phyloP scores from a whole-genome alignment of 1,140 invertebrate genomes.

The Spodoptera frugiperda region DNA sequence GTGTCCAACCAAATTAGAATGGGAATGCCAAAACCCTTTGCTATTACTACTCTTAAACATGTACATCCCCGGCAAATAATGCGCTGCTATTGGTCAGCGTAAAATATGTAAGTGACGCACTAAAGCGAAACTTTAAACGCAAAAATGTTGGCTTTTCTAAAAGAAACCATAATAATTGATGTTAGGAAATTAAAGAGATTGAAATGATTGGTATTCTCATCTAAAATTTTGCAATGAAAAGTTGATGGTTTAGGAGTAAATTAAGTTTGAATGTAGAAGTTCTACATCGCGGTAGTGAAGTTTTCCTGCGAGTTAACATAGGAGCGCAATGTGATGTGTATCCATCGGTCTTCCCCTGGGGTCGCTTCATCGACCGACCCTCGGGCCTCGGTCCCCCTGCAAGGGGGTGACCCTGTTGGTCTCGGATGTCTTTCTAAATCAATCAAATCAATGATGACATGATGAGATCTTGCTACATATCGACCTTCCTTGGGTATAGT shows the following conservation, averaged over 20 bases:
- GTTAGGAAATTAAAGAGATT: not conserved
- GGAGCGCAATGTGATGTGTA: not conserved
- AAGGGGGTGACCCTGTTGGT: conserved; percentile 1
- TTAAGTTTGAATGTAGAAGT: not conserved
- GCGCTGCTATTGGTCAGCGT: conserved; percentile 5
- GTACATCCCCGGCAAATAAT: not conserved
- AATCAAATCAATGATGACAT: too few species aligned
- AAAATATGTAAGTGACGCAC: too few species aligned
- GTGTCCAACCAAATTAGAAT: not conserved
- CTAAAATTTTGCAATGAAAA: not conserved
- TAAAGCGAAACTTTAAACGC: not conserved
- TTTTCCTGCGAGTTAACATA: conserved; percentile 1
- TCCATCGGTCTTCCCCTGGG: conserved; percentile 39
- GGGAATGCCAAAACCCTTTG: not conserved
- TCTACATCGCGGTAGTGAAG: conserved; percentile 31
- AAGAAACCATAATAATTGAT: not conserved
- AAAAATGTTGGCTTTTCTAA: not conserved
- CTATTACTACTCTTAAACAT: too few species aligned
- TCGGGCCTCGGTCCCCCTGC: not conserved
- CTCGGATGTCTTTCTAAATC: conserved; percentile 3
- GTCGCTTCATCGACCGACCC: conserved; percentile 43
- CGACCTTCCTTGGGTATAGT: conserved; percentile 32
- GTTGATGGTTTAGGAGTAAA: too few species aligned
- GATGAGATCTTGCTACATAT: not conserved
- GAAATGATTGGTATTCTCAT: not conserved